Evolutionary conservation across 2,888 invertebrate species (phyloP), one percentile per base, ranked within the genome.

Genomic region (Acanthosepion pharaonis): DNA sequence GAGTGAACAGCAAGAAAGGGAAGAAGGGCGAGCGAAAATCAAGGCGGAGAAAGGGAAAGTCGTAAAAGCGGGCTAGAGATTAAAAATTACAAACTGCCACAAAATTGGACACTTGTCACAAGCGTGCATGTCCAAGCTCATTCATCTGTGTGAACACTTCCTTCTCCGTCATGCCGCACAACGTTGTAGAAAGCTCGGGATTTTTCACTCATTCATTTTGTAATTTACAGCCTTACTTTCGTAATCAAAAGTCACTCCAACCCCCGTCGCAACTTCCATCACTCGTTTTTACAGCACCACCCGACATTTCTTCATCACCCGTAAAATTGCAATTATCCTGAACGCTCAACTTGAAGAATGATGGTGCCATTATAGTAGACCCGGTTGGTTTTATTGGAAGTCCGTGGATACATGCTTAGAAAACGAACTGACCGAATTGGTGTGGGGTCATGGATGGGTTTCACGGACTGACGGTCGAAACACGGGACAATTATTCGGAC

Each of bases 401-500:
- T 59, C 23, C 8, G 78, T 28, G 78, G n/a, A n/a, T n/a, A n/a
- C 20, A n/a, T 15, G n/a, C 28, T 78, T 9, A n/a, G 33, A 78
- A 78, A 15, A 15, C n/a, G 0, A n/a, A 78, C 78, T 78, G n/a
- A n/a, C 78, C 78, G 18, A 4, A 11, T 78, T 78, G 93, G 53
- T n/a, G 93, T 18, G 93, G n/a, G 51, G 51, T 20, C 93, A 93
- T 49, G 28, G 93, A 53, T 53, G n/a, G 51, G 53, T n/a, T 53
- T 93, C 93, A 93, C 93, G 53, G 53, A 53, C 53, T 93, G 53
- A n/a, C 93, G n/a, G 93, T 93, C 53, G n/a, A 49, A 51, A 49
- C 93, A 28, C 23, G 93, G 93, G 53, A 49, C 93, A 93, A 93
- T 93, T 93, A 93, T 53, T 93, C 93, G 93, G 93, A n/a, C n/a